Evolutionary conservation across 2,888 invertebrate species (phyloP).

Genomic region (Calameuta idolon): DNA sequence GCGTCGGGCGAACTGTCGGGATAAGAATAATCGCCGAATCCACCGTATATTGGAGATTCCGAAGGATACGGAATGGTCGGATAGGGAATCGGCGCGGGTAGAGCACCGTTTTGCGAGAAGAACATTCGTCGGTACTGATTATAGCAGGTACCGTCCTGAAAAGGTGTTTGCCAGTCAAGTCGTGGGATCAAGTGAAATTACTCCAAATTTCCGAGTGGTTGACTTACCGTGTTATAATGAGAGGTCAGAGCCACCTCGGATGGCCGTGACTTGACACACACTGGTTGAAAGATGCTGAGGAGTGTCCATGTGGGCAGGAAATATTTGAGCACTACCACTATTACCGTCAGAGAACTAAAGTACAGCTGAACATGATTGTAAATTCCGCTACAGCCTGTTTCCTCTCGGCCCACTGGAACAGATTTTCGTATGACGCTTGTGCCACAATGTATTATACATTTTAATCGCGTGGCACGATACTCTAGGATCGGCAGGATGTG

Average conservation of each 20-base stretch:
- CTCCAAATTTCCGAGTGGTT: not conserved
- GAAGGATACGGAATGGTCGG: constrained; percentile 47
- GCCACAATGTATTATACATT: not conserved
- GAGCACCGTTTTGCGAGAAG: constrained; percentile 42
- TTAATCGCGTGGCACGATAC: not conserved
- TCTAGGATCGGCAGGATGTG: not conserved
- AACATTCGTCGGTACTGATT: constrained; percentile 56
- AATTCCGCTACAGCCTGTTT: constrained; percentile 60
- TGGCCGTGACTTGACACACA: constrained; percentile 49
- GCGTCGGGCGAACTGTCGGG: constrained; percentile 52
- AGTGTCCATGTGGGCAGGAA: constrained; percentile 56
- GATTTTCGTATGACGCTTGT: not conserved
- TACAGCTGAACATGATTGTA: constrained; percentile 64
- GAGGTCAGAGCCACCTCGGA: constrained; percentile 58
- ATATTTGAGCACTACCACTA: constrained; percentile 47
- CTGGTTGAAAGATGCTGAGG: constrained; percentile 54
- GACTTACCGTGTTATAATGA: constrained; percentile 50
- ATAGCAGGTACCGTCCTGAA: constrained; percentile 51
- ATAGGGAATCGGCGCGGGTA: constrained; percentile 42
- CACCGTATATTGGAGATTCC: constrained; percentile 51
- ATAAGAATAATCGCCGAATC: constrained; percentile 52
- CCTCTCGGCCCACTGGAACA: constrained; percentile 58
- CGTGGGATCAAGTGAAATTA: not conserved
- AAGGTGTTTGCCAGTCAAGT: not conserved
- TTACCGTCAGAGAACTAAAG: constrained; percentile 16